phyloP scores from a whole-genome alignment of 2,797 vertebrate genomes.

The Danio albolineatus region DNA sequence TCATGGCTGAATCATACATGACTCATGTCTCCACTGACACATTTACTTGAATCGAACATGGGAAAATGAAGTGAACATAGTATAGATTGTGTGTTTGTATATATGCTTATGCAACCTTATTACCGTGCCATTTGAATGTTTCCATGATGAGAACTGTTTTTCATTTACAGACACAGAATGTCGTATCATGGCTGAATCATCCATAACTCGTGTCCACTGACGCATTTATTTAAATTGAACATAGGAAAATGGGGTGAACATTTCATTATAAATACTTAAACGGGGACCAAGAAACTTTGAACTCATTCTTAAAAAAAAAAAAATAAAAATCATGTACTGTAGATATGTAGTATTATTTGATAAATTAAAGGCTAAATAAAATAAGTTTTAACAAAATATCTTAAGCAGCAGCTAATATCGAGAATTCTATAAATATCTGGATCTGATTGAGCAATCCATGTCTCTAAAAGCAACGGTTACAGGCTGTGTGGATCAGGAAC shows the following conservation, averaged over 20 bases:
- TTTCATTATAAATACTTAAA: conserved; percentile 26
- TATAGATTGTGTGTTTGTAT: neutral
- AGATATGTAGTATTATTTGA: neutral
- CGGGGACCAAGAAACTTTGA: neutral
- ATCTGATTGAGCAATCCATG: conserved; percentile 66
- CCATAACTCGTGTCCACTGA: too few species aligned
- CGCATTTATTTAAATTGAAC: conserved; percentile 28
- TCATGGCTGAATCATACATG: conserved; percentile 10
- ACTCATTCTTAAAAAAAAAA: neutral
- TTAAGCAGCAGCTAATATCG: conserved; percentile 65
- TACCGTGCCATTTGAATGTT: conserved; percentile 4
- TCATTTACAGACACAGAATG: neutral
- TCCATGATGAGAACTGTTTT: conserved; percentile 14
- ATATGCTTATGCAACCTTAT: neutral
- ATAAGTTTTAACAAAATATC: neutral
- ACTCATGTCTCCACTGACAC: conserved; percentile 28
- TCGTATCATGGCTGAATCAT: conserved; percentile 11
- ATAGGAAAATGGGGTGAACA: neutral
- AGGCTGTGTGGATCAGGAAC: conserved; percentile 45
- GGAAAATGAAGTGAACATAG: neutral
- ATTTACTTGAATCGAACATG: conserved; percentile 32
- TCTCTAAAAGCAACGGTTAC: conserved; percentile 51
- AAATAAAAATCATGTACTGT: neutral
- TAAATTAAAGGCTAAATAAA: neutral
- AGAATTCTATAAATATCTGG: conserved; percentile 62